A percentile compares a stretch with the other conserved stretches of the same genome.
Conservation (phyloP, 2,888 invertebrate species). For the Poecilus cupreus region DNA sequence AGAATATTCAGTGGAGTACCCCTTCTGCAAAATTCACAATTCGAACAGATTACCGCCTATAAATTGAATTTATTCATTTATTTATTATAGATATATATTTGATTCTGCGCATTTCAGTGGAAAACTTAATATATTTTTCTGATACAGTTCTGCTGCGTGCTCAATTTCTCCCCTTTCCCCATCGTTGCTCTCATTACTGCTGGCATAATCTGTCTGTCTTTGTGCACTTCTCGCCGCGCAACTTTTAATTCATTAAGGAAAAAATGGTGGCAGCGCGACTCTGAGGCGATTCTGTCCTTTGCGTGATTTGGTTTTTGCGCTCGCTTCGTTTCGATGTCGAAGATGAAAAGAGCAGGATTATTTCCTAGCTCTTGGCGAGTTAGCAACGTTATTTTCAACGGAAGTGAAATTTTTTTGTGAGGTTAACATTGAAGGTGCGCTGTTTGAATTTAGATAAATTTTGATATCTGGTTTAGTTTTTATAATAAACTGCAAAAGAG, state of each 20-base stretch:
- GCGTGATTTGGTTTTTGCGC: conserved; percentile 35
- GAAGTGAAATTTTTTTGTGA: background rate
- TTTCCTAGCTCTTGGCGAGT: background rate
- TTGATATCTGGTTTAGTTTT: background rate
- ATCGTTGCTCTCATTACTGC: background rate
- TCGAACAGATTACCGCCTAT: conserved; percentile 5
- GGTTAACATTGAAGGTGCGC: background rate
- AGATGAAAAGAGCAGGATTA: conserved; percentile 36
- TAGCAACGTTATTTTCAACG: background rate
- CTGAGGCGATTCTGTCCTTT: background rate
- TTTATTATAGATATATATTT: too few relatives aligned
- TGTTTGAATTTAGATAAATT: conserved; percentile 5
- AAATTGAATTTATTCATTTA: background rate
- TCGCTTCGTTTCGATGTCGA: background rate
- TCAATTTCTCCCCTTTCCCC: background rate
- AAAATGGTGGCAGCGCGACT: conserved; percentile 4
- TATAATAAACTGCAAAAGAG: background rate
- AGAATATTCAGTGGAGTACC: conserved; percentile 11
- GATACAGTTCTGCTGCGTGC: background rate
- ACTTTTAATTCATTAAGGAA: conserved; percentile 50
- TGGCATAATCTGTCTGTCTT: conserved; percentile 39
- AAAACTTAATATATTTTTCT: too few relatives aligned
- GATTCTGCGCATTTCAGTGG: too few relatives aligned
- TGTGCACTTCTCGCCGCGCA: conserved; percentile 25
- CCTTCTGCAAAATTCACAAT: conserved; percentile 19